phyloP scores from a whole-genome alignment of 2,797 vertebrate species.

The Lophius americanus region DNA sequence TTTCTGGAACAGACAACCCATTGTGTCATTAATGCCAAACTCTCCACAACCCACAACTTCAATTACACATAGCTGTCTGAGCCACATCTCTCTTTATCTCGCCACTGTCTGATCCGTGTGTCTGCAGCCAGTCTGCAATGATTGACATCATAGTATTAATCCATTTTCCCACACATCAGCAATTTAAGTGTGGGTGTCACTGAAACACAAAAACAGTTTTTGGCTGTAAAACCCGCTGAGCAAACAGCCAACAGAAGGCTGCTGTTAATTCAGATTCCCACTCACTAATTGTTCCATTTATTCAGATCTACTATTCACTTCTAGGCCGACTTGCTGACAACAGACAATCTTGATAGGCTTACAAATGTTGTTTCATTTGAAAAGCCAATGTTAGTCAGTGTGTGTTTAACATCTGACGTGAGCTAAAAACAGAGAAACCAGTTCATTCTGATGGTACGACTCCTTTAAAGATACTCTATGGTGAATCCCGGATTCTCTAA shows the following conservation, averaged over 20 bases:
- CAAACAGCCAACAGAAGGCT: not conserved
- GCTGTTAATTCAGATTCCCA: not conserved
- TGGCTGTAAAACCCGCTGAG: not conserved
- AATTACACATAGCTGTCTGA: conserved; percentile 55
- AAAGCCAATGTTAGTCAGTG: not conserved
- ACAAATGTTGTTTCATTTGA: not conserved
- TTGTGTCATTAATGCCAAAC: conserved; percentile 63
- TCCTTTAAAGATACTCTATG: not conserved
- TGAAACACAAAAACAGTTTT: not conserved
- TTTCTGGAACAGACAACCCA: conserved; percentile 50
- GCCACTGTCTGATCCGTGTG: conserved; percentile 27
- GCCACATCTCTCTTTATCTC: not conserved
- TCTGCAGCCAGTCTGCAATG: conserved; percentile 19
- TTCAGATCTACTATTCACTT: not conserved
- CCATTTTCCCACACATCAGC: not conserved
- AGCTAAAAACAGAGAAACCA: not conserved
- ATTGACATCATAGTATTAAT: too few species aligned
- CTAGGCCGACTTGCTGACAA: not conserved
- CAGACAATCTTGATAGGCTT: not conserved
- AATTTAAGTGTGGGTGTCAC: not conserved
- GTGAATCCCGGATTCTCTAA: conserved; percentile 12
- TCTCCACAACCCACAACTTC: conserved; percentile 45
- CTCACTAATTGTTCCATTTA: not conserved
- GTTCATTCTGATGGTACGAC: not conserved
- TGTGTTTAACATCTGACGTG: not conserved